Evolutionary conservation across 2,797 vertebrate species (phyloP).

Genomic region (Cephalopachus bancanus): DNA sequence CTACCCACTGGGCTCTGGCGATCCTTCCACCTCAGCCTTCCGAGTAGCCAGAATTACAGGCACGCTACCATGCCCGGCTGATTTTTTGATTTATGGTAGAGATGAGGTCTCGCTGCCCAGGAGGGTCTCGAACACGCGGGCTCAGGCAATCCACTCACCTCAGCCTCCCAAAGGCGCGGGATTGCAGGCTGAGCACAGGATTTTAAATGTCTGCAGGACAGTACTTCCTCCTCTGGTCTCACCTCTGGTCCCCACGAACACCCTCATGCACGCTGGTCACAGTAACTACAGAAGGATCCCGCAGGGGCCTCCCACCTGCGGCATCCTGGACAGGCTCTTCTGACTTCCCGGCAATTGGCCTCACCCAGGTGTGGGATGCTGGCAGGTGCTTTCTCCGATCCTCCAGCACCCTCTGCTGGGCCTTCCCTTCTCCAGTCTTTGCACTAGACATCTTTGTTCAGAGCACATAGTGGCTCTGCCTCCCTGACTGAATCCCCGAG

Average conservation of each 20-base stretch:
- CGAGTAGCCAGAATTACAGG: no score
- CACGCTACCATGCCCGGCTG: no score
- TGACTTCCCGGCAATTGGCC: background rate
- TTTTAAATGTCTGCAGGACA: background rate
- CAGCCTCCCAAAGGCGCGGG: no score
- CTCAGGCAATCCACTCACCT: no score
- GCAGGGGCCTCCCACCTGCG: no score
- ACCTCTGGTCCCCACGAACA: background rate
- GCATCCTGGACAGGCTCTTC: background rate
- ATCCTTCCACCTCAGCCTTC: no score
- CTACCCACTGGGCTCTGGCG: no score
- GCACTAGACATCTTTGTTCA: background rate
- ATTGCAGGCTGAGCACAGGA: background rate
- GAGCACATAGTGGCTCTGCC: rapidly evolving
- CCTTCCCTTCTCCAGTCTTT: background rate
- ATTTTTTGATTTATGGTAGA: no score
- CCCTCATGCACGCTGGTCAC: background rate
- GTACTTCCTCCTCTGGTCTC: background rate
- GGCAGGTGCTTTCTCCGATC: background rate
- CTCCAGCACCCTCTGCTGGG: background rate
- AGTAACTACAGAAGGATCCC: background rate
- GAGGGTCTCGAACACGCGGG: no score
- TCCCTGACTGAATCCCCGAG: background rate
- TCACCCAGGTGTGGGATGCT: background rate
- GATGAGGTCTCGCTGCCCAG: no score